Evolutionary conservation across 2,888 invertebrate genomes (phyloP).

Genomic region (Hemithea aestivaria): DNA sequence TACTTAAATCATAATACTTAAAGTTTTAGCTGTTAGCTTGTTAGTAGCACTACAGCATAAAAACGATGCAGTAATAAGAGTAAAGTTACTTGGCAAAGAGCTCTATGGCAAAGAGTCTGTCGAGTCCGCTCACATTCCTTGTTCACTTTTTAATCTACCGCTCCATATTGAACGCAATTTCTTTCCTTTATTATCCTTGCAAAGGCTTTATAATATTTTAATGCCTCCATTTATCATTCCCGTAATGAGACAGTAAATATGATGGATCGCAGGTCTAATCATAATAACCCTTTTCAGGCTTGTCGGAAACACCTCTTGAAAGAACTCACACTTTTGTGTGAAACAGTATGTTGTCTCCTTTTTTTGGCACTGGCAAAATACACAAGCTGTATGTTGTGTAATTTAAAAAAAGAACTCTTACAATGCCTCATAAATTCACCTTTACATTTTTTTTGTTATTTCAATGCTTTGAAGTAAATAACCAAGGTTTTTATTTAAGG

Average conservation of each 20-base stretch:
- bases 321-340: too few relatives aligned
- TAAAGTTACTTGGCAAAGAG: too few relatives aligned
- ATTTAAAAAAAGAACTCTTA: too few relatives aligned
- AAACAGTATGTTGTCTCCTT: too few relatives aligned
- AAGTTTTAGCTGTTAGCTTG: too few relatives aligned
- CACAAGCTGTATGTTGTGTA: too few relatives aligned
- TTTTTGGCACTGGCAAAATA: too few relatives aligned
- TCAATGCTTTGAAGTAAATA: slow-evolving; percentile 23
- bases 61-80: too few relatives aligned
- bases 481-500: slow-evolving; percentile 39
- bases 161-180: slow-evolving; percentile 27
- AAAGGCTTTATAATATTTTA: slow-evolving; percentile 23
- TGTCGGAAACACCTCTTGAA: slow-evolving; percentile 2
- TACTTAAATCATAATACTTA: too few relatives aligned
- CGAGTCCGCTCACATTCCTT: too few relatives aligned
- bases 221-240: slow-evolving; percentile 45
- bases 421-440: slow-evolving; percentile 32
- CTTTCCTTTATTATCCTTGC: slow-evolving; percentile 21
- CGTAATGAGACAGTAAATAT: slow-evolving; percentile 46
- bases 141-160: slow-evolving; percentile 1
- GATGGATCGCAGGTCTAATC: slow-evolving; percentile 41
- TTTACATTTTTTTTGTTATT: slow-evolving; percentile 11
- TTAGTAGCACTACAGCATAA: too few relatives aligned
- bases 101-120: too few relatives aligned
- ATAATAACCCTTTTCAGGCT: slow-evolving; percentile 16